Conservation (phyloP, 2,888 invertebrate genomes). For the Serrognathus titanus region DNA sequence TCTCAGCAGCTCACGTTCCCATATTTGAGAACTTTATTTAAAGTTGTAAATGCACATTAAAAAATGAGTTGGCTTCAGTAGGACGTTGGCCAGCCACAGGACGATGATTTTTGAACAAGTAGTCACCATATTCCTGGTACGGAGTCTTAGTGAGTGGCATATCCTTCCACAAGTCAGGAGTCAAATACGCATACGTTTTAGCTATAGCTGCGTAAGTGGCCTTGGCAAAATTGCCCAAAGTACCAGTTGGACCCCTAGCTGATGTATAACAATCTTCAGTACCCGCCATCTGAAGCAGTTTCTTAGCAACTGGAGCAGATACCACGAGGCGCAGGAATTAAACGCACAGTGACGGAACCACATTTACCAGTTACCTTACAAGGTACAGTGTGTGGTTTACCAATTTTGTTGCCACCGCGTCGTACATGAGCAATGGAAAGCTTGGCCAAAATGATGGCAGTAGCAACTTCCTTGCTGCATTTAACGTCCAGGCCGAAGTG, state of each 20-base stretch:
- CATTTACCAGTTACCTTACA: slow-evolving; percentile 99
- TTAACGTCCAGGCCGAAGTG: slow-evolving; percentile 99
- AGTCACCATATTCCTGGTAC: slow-evolving; percentile 93
- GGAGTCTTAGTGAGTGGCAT: slow-evolving; percentile 90
- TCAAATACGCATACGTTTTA: slow-evolving; percentile 97
- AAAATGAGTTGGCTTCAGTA: slow-evolving; percentile 39
- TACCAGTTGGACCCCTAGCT: slow-evolving; percentile 95
- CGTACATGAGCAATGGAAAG: slow-evolving; percentile 97
- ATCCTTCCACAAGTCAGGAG: slow-evolving; percentile 99
- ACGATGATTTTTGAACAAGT: slow-evolving; percentile 66
- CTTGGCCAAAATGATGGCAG: slow-evolving; percentile 98
- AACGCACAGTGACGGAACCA: slow-evolving; percentile 94
- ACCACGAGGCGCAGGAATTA: slow-evolving; percentile 99
- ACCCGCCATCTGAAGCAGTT: slow-evolving; percentile 97
- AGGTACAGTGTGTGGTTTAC: slow-evolving; percentile 98
- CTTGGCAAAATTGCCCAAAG: slow-evolving; percentile 98
- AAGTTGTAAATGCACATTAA: slow-evolving; percentile 7
- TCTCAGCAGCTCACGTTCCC: no score
- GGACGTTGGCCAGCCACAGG: slow-evolving; percentile 47
- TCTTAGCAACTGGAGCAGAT: slow-evolving; percentile 98
- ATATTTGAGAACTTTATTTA: slow-evolving; percentile 8
- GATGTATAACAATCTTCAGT: slow-evolving; percentile 99
- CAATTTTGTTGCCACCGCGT: slow-evolving; percentile 99
- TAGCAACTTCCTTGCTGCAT: slow-evolving; percentile 99
- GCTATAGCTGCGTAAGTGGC: slow-evolving; percentile 99